Percentiles rank a stretch among this genome's conserved stretches.
phyloP scores from a whole-genome alignment of 35 echinoderm and acorn worm genomes.

The Amphiura filiformis region DNA sequence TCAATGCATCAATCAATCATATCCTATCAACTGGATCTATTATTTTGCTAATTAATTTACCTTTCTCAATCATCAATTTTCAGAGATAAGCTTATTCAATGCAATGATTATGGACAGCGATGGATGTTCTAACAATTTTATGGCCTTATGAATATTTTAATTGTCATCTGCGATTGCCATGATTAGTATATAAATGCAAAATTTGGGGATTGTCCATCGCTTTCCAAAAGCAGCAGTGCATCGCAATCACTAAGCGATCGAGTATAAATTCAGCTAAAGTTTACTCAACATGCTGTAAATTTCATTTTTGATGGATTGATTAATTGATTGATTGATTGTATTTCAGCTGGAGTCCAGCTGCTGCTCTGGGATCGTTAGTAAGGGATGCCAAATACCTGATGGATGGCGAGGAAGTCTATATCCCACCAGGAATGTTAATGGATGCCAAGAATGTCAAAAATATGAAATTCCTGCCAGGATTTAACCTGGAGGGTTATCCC shows the following conservation, averaged over 20 bases:
- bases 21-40: no score
- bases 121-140: no score
- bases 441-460: conserved; percentile 55
- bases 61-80: no score
- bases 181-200: neutral
- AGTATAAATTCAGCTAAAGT: neutral
- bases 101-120: neutral
- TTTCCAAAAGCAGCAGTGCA: no score
- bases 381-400: conserved; percentile 87
- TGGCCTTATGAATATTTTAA: no score
- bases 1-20: neutral
- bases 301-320: neutral
- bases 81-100: neutral
- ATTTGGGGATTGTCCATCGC: no score
- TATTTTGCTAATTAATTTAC: no score
- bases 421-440: conserved; percentile 81
- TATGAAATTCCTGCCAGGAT: conserved; percentile 87
- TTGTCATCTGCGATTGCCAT: neutral
- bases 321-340: neutral
- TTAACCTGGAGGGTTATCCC: conserved; percentile 91
- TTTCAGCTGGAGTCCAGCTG: conserved; percentile 80
- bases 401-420: conserved; percentile 76
- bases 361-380: conserved; percentile 42
- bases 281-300: neutral
- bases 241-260: no score